A percentile compares a stretch with the other conserved stretches of the same genome.
These are phyloP conservation scores for Synchiropus splendidus DNA, from an alignment of 2,113 vertebrate genomes.

Conservation along the genomic window DNA sequence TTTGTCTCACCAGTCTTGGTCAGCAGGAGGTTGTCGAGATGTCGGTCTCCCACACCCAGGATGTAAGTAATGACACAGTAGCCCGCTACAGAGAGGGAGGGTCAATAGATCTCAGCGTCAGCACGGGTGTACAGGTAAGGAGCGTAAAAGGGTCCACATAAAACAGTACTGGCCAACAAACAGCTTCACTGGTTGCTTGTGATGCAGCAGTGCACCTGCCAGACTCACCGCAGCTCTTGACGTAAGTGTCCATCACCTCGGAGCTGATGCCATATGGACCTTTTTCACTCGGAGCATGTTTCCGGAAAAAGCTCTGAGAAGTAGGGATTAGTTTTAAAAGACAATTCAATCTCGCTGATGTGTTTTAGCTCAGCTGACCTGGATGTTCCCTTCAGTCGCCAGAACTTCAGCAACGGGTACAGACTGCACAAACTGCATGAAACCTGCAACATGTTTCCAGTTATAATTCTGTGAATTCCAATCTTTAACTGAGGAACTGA, in stretches of 20 bases:
- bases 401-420: slow-evolving; percentile 96
- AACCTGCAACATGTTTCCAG: slow-evolving; percentile 64
- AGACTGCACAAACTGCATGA: slow-evolving; percentile 98
- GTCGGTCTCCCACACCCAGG: slow-evolving; percentile 92
- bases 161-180: too few relatives aligned
- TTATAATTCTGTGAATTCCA: too few relatives aligned
- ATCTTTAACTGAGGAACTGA: neutral
- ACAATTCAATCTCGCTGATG: accelerated
- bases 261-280: slow-evolving; percentile 92
- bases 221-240: slow-evolving; percentile 95
- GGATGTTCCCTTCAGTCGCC: slow-evolving; percentile 94
- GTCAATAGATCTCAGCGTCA: neutral
- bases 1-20: slow-evolving; percentile 79
- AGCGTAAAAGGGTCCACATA: too few relatives aligned
- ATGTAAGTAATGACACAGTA: slow-evolving; percentile 98
- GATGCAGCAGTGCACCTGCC: neutral
- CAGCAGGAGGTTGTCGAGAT: slow-evolving; percentile 93
- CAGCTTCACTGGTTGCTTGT: too few relatives aligned
- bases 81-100: slow-evolving; percentile 69
- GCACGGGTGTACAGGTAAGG: too few relatives aligned
- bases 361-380: slow-evolving; percentile 63
- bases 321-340: neutral
- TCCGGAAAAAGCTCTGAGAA: slow-evolving; percentile 90
- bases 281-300: slow-evolving; percentile 89
- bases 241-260: slow-evolving; percentile 97